Conservation (phyloP, 2,113 vertebrate genomes). For the Turdus rufiventris region DNA sequence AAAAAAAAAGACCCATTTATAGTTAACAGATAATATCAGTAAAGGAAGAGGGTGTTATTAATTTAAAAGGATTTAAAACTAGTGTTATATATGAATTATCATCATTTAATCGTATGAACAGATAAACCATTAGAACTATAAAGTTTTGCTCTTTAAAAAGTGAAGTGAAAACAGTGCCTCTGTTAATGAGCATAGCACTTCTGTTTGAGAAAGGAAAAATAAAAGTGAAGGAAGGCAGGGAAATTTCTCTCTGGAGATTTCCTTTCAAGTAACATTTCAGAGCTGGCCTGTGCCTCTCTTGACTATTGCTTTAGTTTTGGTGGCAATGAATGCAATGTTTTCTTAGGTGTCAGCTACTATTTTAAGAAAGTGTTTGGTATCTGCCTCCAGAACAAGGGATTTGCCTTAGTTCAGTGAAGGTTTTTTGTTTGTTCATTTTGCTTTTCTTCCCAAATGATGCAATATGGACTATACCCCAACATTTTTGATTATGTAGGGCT, state of each 20-base stretch:
- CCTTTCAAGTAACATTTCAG: neutral
- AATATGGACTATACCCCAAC: neutral
- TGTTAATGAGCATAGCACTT: neutral
- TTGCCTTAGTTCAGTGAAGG: neutral
- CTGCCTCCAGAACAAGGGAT: neutral
- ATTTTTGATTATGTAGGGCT: neutral
- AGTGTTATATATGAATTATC: neutral
- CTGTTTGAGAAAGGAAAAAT: neutral
- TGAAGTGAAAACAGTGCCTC: neutral
- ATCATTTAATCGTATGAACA: neutral
- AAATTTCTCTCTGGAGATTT: neutral
- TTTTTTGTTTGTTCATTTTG: neutral
- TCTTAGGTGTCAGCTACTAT: neutral
- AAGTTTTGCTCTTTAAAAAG: neutral
- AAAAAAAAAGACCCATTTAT: slow-evolving; percentile 1
- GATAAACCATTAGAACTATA: neutral
- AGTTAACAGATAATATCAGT: slow-evolving; percentile 5
- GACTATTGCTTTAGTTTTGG: neutral
- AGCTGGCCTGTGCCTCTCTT: neutral
- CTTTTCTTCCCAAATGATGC: neutral
- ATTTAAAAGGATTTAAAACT: neutral
- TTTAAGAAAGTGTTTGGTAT: neutral
- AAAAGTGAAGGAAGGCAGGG: neutral
- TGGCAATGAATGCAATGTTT: neutral
- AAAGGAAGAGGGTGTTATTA: neutral